A percentile compares a stretch with the other conserved stretches of the same genome.
These are phyloP conservation scores for Pachypeltis micranthus DNA, from an alignment of 1,140 invertebrate genomes.

Conservation along the genomic window DNA sequence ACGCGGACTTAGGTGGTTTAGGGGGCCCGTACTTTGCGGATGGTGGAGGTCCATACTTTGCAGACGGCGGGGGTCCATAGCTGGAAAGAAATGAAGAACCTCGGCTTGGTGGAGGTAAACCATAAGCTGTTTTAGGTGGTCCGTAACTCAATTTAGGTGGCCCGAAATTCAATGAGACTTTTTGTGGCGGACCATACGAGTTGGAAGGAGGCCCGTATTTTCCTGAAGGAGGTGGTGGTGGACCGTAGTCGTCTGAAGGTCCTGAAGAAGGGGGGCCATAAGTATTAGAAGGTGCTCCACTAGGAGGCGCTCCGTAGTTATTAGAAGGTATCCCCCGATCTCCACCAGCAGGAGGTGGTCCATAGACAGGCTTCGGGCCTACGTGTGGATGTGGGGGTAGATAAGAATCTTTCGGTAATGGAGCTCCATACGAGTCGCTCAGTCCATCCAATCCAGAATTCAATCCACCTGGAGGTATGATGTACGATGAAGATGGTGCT, in stretches of 20 bases:
- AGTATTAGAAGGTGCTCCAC: constrained; percentile 7
- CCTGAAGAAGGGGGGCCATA: constrained; percentile 25
- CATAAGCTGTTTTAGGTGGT: constrained; percentile 25
- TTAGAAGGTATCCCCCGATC: constrained; percentile 31
- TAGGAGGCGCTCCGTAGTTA: constrained; percentile 33
- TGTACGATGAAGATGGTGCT: constrained; percentile 13
- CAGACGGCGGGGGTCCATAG: constrained; percentile 27
- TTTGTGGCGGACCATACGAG: constrained; percentile 19
- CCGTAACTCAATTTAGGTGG: constrained; percentile 25
- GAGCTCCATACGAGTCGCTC: constrained; percentile 35
- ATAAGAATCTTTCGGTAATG: constrained; percentile 26
- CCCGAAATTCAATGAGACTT: constrained; percentile 15
- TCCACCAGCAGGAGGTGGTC: constrained; percentile 31
- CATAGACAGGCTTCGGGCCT: constrained; percentile 36
- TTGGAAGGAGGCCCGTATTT: constrained; percentile 16
- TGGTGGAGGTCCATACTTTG: constrained; percentile 28
- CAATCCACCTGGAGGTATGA: constrained; percentile 15
- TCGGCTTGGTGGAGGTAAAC: constrained; percentile 25
- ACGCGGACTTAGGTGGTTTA: constrained; percentile 20
- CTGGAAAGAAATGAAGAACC: constrained; percentile 27
- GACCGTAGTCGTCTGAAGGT: constrained; percentile 28
- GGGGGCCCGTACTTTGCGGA: constrained; percentile 26
- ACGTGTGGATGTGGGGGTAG: constrained; percentile 28
- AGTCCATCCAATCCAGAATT: constrained; percentile 30
- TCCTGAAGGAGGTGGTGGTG: constrained; percentile 13